Evolutionary conservation across 2,113 vertebrate genomes (phyloP), one percentile per base, ranked within the genome.

Genomic region (Polyodon spathula): DNA sequence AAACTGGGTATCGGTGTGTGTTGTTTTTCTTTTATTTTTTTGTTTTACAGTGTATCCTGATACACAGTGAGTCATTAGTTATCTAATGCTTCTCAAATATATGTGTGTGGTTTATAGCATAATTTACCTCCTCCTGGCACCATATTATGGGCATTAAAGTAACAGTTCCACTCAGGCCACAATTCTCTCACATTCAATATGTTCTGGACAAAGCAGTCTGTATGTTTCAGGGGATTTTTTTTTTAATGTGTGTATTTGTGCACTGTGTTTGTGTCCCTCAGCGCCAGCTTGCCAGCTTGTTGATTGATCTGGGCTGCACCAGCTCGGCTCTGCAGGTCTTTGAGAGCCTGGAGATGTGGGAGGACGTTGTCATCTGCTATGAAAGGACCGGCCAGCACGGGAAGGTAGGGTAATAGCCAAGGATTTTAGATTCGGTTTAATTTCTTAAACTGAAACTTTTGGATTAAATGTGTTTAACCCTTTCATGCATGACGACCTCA

Each of bases 291-390:
- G 93, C 91, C 58, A 76, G 66, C 68, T 76, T 97, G 60, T 85
- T 99, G 41, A 93, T 86, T 51, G 91, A 97, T 60, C 81, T 99
- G 38, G 96, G 95, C 63, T 94, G 93, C 64, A 89, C 78, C 52
- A 90, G 77, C 74, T 95, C 95, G 46, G 94, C 95, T 65, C 85
- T 97, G 41, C 90, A 96, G 63, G 77, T 94, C 58, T 99, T 89
- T 63, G 91, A 97, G 71, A 89, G 86, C 65, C 82, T 99, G 58
- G 86, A 96, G 76, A 93, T 98, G 75, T 99, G 96, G 96, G 94
- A 99, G 80, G 94, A 98, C 41, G 87, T 81, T 1, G 88, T 97
- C n/a, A 83, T 97, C 79, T 98, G 96, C 73, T 89, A 92, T 4
- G 95, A 97, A 79, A 87, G 85, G 78, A 74, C 90, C 38, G 95